These are phyloP conservation scores for Budorcas taxicolor DNA, from an alignment of 2,113 vertebrate genomes.

Conservation along the genomic window DNA sequence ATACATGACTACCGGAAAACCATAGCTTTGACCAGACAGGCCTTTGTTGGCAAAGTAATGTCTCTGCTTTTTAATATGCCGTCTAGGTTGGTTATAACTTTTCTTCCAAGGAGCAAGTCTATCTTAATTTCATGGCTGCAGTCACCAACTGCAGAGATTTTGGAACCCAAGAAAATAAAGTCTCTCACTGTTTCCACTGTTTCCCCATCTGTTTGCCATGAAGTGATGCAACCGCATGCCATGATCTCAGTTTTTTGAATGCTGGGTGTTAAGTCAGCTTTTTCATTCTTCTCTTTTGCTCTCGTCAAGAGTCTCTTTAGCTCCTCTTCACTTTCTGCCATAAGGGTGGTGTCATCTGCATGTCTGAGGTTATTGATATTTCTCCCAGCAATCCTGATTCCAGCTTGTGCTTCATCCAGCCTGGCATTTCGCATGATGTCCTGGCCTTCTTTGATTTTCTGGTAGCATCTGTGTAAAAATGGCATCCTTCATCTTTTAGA, in stretches of 20 bases:
- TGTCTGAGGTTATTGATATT: not conserved
- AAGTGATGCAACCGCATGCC: not conserved
- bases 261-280: not conserved
- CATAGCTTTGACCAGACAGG: not conserved
- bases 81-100: not conserved
- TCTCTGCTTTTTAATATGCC: not conserved
- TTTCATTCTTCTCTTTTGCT: not conserved
- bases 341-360: not conserved
- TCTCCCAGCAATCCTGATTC: not conserved
- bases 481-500: not conserved
- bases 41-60: not conserved
- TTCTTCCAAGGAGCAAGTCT: not conserved
- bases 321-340: not conserved
- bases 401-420: not conserved
- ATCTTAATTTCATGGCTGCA: not conserved
- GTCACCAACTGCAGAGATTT: not conserved
- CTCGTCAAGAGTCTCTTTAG: not conserved
- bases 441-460: not conserved
- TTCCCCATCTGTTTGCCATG: not conserved
- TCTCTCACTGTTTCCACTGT: not conserved
- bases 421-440: not conserved
- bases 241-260: not conserved
- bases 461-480: not conserved
- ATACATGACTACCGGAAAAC: not conserved
- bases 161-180: not conserved